A percentile compares a stretch with the other conserved stretches of the same genome.
phyloP scores from a whole-genome alignment of 1,140 invertebrate species.

The Brachionus paranguensis region DNA sequence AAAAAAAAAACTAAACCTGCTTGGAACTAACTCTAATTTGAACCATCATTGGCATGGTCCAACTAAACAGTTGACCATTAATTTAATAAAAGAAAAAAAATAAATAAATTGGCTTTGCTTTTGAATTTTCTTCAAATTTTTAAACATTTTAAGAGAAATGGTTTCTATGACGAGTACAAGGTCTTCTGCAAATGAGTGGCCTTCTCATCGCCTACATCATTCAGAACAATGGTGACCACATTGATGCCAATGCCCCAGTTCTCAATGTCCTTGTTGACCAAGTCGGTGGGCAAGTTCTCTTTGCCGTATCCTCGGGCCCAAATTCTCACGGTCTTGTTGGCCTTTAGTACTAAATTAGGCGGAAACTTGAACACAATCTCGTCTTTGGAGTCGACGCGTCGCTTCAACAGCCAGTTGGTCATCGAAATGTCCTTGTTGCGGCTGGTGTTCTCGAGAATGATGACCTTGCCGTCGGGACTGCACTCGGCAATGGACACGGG shows the following conservation, averaged over 20 bases:
- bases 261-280: conserved; percentile 39
- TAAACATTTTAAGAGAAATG: neutral
- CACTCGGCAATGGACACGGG: conserved; percentile 57
- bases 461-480: conserved; percentile 57
- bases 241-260: conserved; percentile 53
- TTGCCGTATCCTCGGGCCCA: conserved; percentile 39
- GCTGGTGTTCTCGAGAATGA: conserved; percentile 57
- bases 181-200: conserved; percentile 55
- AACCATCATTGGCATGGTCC: neutral
- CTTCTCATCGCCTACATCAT: conserved; percentile 53
- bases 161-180: conserved; percentile 42
- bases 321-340: conserved; percentile 31
- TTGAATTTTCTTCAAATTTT: neutral
- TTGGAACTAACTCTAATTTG: neutral
- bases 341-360: conserved; percentile 9
- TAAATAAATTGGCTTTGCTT: neutral
- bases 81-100: neutral
- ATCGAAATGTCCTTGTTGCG: conserved; percentile 44
- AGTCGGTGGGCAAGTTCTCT: conserved; percentile 9
- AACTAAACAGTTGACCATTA: neutral
- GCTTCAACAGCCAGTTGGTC: conserved; percentile 9
- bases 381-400: conserved; percentile 37
- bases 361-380: conserved; percentile 38
- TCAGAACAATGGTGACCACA: conserved; percentile 50
- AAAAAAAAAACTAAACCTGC: neutral